Evolutionary conservation across 37 sponge, comb jelly and placozoan genomes (phyloP).

Genomic region (Amphimedon queenslandica): DNA sequence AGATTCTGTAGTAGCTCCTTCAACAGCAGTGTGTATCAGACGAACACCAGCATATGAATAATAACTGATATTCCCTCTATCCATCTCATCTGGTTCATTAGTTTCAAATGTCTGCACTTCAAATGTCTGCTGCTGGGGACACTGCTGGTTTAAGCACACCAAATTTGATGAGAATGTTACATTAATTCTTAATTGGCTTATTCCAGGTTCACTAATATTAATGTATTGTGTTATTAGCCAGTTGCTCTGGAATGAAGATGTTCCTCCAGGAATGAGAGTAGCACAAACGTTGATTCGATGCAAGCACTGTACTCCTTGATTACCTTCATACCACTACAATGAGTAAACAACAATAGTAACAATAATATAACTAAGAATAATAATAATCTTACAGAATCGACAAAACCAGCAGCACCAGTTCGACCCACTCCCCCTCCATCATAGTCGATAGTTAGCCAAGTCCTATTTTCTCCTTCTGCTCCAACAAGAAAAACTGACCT

Average conservation of each 20-base stretch:
- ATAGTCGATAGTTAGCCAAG: background rate
- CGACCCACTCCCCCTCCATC: background rate
- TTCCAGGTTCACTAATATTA: constrained; percentile 6
- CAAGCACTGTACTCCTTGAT: background rate
- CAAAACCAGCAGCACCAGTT: background rate
- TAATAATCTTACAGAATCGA: background rate
- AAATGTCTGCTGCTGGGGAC: background rate
- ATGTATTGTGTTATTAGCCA: constrained; percentile 32
- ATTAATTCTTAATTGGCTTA: background rate
- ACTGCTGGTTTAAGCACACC: background rate
- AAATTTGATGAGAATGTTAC: background rate
- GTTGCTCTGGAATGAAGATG: constrained; percentile 10
- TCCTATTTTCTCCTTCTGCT: background rate
- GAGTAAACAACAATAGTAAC: background rate
- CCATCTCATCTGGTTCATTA: background rate
- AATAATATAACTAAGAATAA: background rate
- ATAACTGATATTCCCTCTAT: background rate
- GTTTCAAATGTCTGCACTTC: background rate
- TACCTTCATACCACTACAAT: background rate
- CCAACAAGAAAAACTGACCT: background rate
- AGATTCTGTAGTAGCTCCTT: constrained; percentile 3
- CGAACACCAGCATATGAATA: background rate
- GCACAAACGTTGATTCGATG: background rate
- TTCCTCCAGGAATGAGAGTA: background rate
- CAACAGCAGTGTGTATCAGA: background rate